These are phyloP conservation scores for Orestias chungarensis DNA, from an alignment of 2,797 vertebrate species.

Conservation along the genomic window DNA sequence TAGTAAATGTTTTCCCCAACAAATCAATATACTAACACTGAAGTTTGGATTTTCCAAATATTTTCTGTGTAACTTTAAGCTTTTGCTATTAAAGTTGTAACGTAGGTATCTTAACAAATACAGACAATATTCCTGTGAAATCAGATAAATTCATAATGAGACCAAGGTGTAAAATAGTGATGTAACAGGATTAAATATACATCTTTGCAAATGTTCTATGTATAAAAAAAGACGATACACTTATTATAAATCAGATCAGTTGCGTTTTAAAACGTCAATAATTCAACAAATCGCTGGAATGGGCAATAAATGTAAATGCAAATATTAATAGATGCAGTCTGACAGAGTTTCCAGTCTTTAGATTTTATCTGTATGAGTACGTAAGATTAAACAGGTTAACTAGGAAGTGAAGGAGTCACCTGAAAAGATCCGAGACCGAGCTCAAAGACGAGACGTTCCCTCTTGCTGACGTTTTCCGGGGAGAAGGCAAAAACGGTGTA, in stretches of 20 bases:
- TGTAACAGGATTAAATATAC: background rate
- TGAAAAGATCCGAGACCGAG: constrained; percentile 97
- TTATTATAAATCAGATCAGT: background rate
- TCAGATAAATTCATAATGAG: background rate
- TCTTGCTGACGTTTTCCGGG: constrained; percentile 94
- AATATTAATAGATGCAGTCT: background rate
- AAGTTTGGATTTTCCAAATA: background rate
- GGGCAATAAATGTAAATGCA: background rate
- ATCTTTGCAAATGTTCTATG: no score
- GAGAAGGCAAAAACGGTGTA: constrained; percentile 98
- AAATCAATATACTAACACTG: no score
- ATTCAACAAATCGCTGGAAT: no score
- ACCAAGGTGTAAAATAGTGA: background rate
- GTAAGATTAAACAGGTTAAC: background rate
- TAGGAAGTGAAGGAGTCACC: constrained; percentile 70
- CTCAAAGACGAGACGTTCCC: constrained; percentile 94
- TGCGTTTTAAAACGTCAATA: background rate
- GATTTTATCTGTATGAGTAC: background rate
- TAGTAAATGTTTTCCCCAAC: no score
- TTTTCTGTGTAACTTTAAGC: background rate
- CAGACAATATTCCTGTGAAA: background rate
- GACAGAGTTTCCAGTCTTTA: background rate
- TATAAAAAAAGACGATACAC: no score
- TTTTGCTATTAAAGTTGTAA: background rate
- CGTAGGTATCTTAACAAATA: background rate